A percentile compares a stretch with the other conserved stretches of the same genome.
Conservation (phyloP, 2,113 vertebrate species). For the Chloebia gouldiae region DNA sequence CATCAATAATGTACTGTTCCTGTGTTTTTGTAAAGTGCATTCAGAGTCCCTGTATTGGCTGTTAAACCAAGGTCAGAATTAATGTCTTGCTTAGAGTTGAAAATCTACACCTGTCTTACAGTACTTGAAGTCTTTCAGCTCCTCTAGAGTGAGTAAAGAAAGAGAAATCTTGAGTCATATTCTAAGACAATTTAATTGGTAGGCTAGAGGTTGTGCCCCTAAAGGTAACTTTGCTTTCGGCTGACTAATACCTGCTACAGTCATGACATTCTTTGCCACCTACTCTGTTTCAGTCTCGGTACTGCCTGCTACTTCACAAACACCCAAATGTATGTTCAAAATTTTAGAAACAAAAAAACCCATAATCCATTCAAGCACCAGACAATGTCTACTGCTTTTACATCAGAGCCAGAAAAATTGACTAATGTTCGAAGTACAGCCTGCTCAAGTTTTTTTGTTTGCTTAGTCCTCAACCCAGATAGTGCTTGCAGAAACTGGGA, state of each 20-base stretch:
- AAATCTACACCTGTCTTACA: neutral
- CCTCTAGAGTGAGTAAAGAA: neutral
- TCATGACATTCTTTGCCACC: neutral
- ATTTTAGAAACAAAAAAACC: neutral
- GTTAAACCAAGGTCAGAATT: neutral
- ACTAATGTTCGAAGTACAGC: neutral
- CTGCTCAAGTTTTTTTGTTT: neutral
- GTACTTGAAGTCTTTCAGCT: neutral
- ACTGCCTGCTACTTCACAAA: neutral
- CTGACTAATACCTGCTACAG: neutral
- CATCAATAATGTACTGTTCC: neutral
- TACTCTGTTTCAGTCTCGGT: neutral
- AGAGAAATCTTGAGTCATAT: neutral
- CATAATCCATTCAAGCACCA: neutral
- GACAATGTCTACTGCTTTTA: neutral
- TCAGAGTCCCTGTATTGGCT: neutral
- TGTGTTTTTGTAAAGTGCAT: neutral
- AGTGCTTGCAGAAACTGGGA: neutral
- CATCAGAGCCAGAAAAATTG: neutral
- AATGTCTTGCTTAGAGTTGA: neutral
- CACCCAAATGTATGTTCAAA: neutral
- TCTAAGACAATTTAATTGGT: neutral
- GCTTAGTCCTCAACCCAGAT: neutral
- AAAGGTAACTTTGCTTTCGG: neutral
- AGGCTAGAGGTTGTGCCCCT: neutral